Percentiles rank a stretch among this genome's conserved stretches.
These are phyloP conservation scores for Agrotis segetum DNA, from an alignment of 2,888 invertebrate species.

Conservation along the genomic window DNA sequence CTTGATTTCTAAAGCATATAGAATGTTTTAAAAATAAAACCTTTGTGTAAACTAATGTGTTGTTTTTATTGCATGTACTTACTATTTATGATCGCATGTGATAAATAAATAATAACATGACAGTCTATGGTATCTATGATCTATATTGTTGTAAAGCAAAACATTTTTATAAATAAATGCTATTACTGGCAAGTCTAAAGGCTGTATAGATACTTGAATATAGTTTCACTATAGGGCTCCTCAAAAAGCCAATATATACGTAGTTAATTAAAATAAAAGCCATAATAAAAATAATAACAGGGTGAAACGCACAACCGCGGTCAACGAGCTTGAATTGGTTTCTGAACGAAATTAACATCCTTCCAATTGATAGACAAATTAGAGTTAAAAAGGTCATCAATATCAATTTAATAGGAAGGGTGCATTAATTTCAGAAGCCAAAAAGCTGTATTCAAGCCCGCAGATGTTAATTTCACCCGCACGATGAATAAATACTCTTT, in stretches of 20 bases:
- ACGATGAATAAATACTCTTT: constrained; percentile 52
- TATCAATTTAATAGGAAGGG: constrained; percentile 35
- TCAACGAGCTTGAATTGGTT: constrained; percentile 33
- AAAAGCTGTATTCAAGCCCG: constrained; percentile 4
- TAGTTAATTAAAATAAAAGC: constrained; percentile 75
- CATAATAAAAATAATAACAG: constrained; percentile 67
- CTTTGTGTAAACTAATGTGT: not conserved
- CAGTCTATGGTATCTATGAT: not conserved
- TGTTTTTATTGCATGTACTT: not conserved
- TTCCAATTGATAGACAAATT: constrained; percentile 30
- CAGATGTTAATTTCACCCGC: constrained; percentile 57
- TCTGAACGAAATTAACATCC: constrained; percentile 41
- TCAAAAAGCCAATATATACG: constrained; percentile 69
- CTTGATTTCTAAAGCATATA: not conserved
- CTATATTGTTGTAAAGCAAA: constrained; percentile 36
- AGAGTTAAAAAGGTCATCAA: constrained; percentile 28
- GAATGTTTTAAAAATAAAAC: not conserved
- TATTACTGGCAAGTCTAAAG: constrained; percentile 78
- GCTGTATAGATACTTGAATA: constrained; percentile 68
- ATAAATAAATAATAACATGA: constrained; percentile 3
- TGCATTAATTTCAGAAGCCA: constrained; percentile 37
- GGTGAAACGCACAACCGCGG: constrained; percentile 54
- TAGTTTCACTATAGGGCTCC: constrained; percentile 26
- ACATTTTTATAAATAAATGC: constrained; percentile 11
- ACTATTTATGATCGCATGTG: not conserved